Conservation (phyloP, 2,888 invertebrate species). For the Scrobipalpa atriplicella region DNA sequence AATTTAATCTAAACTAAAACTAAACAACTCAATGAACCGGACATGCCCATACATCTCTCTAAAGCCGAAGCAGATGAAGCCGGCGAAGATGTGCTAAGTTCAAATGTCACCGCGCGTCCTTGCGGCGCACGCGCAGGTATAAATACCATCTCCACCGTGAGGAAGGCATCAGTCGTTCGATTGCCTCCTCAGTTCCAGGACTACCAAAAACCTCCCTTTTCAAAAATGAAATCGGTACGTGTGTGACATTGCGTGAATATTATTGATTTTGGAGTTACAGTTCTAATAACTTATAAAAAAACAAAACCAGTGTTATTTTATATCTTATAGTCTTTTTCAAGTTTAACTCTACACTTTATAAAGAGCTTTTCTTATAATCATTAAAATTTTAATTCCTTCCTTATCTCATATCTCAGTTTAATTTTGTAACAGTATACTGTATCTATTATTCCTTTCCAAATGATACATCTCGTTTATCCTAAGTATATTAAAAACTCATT, state of each 20-base stretch:
- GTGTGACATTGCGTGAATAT: constrained; percentile 7
- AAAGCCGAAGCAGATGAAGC: background rate
- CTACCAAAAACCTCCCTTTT: constrained; percentile 43
- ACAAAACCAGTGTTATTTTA: too few relatives aligned
- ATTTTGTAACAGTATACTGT: too few relatives aligned
- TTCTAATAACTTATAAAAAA: background rate
- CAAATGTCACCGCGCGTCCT: constrained; percentile 78
- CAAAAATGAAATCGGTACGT: constrained; percentile 79
- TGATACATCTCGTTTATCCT: too few relatives aligned
- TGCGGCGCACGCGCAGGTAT: constrained; percentile 59
- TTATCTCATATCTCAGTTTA: too few relatives aligned
- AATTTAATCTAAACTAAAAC: background rate
- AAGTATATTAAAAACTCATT: too few relatives aligned
- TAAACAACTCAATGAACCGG: background rate
- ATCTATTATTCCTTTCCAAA: too few relatives aligned
- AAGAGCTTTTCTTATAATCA: too few relatives aligned
- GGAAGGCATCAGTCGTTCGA: constrained; percentile 69
- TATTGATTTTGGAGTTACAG: background rate
- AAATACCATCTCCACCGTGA: constrained; percentile 55
- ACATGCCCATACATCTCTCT: background rate
- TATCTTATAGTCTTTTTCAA: too few relatives aligned
- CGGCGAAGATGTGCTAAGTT: constrained; percentile 70
- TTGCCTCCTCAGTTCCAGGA: constrained; percentile 54
- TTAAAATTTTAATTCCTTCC: too few relatives aligned
- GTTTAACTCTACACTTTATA: too few relatives aligned